phyloP scores from a whole-genome alignment of 2,888 invertebrate genomes.

The Spodoptera picta region DNA sequence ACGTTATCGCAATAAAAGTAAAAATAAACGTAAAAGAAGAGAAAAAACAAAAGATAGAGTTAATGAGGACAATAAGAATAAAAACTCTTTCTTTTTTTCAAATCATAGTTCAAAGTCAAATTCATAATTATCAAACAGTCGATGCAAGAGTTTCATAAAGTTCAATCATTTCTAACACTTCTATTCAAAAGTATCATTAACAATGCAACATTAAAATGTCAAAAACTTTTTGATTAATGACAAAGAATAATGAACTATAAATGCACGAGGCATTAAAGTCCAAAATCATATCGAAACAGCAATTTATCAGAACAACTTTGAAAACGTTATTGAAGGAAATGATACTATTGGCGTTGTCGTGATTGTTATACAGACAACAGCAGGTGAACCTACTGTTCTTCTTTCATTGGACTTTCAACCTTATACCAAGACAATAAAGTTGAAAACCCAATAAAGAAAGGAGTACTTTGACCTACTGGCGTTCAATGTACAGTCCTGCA shows the following conservation, averaged over 20 bases:
- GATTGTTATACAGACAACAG: not conserved
- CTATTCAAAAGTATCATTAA: slow-evolving; percentile 19
- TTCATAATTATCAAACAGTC: no score
- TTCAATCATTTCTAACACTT: slow-evolving; percentile 9
- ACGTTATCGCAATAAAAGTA: not conserved
- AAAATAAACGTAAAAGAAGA: not conserved
- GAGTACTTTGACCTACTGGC: not conserved
- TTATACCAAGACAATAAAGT: no score
- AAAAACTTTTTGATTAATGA: slow-evolving; percentile 21
- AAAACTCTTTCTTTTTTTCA: no score
- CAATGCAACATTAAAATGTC: slow-evolving; percentile 28
- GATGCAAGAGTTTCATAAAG: not conserved
- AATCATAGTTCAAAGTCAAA: no score
- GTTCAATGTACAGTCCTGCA: slow-evolving; percentile 63
- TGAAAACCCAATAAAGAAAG: no score
- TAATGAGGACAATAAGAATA: no score
- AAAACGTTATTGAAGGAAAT: slow-evolving; percentile 21
- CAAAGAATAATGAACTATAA: slow-evolving; percentile 9
- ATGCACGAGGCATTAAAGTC: no score
- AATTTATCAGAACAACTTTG: slow-evolving; percentile 46
- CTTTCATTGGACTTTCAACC: no score
- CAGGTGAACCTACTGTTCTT: no score
- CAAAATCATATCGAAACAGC: slow-evolving; percentile 19
- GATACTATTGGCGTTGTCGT: not conserved
- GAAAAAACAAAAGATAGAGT: not conserved